Base-by-base conservation (phyloP, 2,888 invertebrate species). In the Cerastis leucographa region DNA sequence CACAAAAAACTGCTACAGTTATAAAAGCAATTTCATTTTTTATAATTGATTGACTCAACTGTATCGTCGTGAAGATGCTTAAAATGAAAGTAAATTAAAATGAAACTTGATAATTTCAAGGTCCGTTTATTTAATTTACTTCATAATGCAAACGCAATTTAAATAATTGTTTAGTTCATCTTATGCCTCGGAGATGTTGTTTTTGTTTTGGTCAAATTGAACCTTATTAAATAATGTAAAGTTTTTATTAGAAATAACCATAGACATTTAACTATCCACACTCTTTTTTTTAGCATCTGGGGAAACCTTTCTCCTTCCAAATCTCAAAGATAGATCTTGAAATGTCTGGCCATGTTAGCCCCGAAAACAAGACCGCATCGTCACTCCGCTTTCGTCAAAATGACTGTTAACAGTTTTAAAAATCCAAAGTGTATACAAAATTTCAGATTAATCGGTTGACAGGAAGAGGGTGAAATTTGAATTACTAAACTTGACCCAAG, bases 61-160 rank as follows among this genome's bases (percentile, higher is more conserved):
- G 69, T 67, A 51, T 35, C 44, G 67, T 74, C 70, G 51, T 74
- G 56, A 44, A 74, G 29, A 71, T 35, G 59, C 61, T 68, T 84
- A 61, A 84, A 84, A 79, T 49, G 68, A 85, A 82, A 75, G 75
- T 61, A 68, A 80, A 61, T 71, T 84, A 35, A 68, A 84, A 62
- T 49, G 29, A 40, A 80, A 80, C 59, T 54, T 42, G 12, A 17
- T 29, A 54, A 81, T 81, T 84, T 81, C 80, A 84, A 67, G 70
- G 70, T 80, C n/a, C 29, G 17, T 68, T 76, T 75, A 56, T 40
- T 62, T 40, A 56, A 25, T 46, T 80, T 35, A 71, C 11, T 62
- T 44, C 59, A 51, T 65, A 56, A 65, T 59, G 49, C 2, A 59
- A 67, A 72, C 51, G 19, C 29, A 61, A 74, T 81, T 75, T 49